A percentile compares a stretch with the other conserved stretches of the same genome.
phyloP scores from a whole-genome alignment of 2,113 vertebrate species.

The Philantomba maxwellii region DNA sequence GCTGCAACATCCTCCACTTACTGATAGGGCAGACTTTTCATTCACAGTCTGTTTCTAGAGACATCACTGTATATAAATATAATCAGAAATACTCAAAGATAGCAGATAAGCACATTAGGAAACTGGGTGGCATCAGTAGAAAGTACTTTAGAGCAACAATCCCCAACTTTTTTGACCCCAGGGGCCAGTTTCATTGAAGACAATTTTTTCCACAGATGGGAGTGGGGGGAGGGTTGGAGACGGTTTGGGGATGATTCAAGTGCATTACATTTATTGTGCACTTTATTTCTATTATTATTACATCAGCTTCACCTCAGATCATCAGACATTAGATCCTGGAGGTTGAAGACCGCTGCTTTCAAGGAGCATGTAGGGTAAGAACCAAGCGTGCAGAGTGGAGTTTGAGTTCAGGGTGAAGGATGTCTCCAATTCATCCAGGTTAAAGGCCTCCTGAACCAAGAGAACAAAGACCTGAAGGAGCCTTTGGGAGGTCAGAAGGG shows the following conservation, averaged over 20 bases:
- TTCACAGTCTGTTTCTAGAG: not conserved
- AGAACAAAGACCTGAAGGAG: not conserved
- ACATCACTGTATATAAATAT: not conserved
- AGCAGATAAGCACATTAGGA: not conserved
- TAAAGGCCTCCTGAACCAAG: not conserved
- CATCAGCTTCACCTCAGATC: not conserved
- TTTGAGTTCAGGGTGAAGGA: not conserved
- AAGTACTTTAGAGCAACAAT: not conserved
- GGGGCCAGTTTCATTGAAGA: not conserved
- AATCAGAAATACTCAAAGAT: not conserved
- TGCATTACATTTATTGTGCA: not conserved
- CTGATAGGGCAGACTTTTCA: not conserved
- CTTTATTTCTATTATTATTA: not conserved
- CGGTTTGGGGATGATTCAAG: not conserved
- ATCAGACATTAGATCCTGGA: not conserved
- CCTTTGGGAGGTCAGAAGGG: not conserved
- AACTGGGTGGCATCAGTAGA: not conserved
- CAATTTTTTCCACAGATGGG: not conserved
- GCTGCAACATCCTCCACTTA: not conserved
- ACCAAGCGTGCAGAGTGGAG: not conserved
- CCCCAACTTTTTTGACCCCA: not conserved
- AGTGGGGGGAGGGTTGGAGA: not conserved
- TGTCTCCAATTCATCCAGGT: rapidly evolving
- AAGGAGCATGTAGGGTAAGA: not conserved
- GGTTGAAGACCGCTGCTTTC: not conserved